Evolutionary conservation across 2,888 invertebrate genomes (phyloP), one percentile per base, ranked within the genome.

Genomic region (Caenorhabditis doughertyi): DNA sequence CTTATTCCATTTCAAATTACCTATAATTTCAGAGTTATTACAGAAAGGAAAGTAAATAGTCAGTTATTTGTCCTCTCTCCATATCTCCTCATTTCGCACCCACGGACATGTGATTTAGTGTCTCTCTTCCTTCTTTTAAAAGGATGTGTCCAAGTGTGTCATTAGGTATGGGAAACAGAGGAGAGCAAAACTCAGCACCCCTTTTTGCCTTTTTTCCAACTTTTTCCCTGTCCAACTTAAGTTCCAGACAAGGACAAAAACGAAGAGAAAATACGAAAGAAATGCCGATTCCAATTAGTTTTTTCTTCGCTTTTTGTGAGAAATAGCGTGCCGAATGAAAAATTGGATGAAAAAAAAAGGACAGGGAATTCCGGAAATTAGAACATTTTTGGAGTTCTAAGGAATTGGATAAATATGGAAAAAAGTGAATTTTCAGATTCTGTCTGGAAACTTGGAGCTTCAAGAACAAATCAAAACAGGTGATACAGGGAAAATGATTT

Each of bases 101-200:
- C 65, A 51, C 65, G 35, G 55, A 21, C 70, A 70, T 70, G 71
- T 71, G 71, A 71, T 71, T 71, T 35, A 32, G 47, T 39, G 16
- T 16, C 16, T 16, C 11, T 39, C 9, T 32, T 32, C 32, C n/a
- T n/a, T 39, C 13, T 5, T 13, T 13, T 2, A 27, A 18, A 49
- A 49, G 55, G 71, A 58, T 35, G 60, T 35, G 47, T 21, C 32
- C 25, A 60, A 71, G 71, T 60, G 71, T 71, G 71, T 49, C 71
- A 71, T 71, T 71, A 71, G 44, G 71, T 60, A 71, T 71, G 71
- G 60, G 58, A 71, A 71, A 47, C 29, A 60, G 60, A 39, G 58
- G 70, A 70, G 56, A 70, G 70, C 70, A 70, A 70, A 70, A 70
- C 70, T 70, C 70, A 70, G 9, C 32, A 4, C 9, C 4, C 9